These are phyloP conservation scores for Limenitis camilla DNA, from an alignment of 2,888 invertebrate genomes.

Conservation along the genomic window DNA sequence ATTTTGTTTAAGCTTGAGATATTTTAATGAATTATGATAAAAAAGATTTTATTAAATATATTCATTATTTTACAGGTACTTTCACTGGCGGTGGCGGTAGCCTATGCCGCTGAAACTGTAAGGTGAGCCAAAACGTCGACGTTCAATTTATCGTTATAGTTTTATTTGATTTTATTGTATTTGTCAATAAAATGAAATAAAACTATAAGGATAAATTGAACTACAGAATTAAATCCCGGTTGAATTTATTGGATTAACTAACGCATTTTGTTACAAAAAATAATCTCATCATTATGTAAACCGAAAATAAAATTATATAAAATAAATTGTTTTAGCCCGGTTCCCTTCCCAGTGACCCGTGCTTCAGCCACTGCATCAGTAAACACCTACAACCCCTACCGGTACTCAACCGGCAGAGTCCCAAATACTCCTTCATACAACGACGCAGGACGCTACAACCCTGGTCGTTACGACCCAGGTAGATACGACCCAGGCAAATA, in stretches of 20 bases:
- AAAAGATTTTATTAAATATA: neutral
- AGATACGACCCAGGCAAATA: conserved; percentile 30
- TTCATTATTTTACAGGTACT: conserved; percentile 43
- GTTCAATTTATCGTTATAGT: too few relatives aligned
- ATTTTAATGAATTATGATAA: neutral
- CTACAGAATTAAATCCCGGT: too few relatives aligned
- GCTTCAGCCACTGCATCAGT: conserved; percentile 17
- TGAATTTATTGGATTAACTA: too few relatives aligned
- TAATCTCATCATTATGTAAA: neutral
- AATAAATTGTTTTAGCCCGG: conserved; percentile 11
- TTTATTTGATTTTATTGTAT: too few relatives aligned
- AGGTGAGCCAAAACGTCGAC: neutral
- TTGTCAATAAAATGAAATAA: neutral
- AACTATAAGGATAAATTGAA: neutral
- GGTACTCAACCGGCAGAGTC: conserved; percentile 11
- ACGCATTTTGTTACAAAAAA: neutral
- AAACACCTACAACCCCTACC: conserved; percentile 17
- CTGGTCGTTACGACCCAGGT: conserved; percentile 30
- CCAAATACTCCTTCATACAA: conserved; percentile 23
- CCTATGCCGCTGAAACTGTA: conserved; percentile 44
- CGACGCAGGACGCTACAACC: conserved; percentile 23
- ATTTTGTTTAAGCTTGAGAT: conserved; percentile 6
- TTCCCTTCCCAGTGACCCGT: conserved; percentile 14
- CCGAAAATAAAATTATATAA: neutral
- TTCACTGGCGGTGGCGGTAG: conserved; percentile 48